Conservation (phyloP, 2,113 vertebrate species). For the Rhynchomys soricoides region DNA sequence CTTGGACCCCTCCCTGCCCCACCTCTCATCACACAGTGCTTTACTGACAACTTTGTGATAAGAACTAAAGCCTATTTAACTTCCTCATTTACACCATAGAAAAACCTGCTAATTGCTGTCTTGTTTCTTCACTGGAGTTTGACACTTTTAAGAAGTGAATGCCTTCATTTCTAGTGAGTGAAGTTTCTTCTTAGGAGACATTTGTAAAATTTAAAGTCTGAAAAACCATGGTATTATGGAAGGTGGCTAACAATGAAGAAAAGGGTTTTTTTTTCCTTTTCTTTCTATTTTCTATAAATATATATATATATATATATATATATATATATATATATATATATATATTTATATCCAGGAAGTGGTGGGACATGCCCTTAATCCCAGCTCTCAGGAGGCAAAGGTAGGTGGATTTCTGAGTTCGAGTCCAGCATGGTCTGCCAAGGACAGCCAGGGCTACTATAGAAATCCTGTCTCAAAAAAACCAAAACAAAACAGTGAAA, state of each 20-base stretch:
- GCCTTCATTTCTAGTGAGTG: neutral
- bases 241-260: slow-evolving; percentile 26
- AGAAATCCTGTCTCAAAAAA: no score
- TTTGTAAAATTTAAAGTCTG: slow-evolving; percentile 51
- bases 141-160: neutral
- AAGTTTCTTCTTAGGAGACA: slow-evolving; percentile 41
- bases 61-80: slow-evolving; percentile 12
- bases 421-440: no score
- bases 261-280: neutral
- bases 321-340: no score
- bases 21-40: neutral
- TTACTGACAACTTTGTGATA: slow-evolving; percentile 42
- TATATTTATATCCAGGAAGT: no score
- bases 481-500: neutral
- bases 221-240: neutral
- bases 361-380: no score
- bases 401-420: no score
- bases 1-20: neutral
- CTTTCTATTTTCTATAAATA: neutral
- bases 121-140: slow-evolving; percentile 56
- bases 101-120: slow-evolving; percentile 18
- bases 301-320: no score
- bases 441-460: no score
- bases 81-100: slow-evolving; percentile 37
- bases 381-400: no score